Percentiles rank a stretch among this genome's conserved stretches.
phyloP scores from a whole-genome alignment of 2,797 vertebrate genomes.

The Craterocephalus amniculus region DNA sequence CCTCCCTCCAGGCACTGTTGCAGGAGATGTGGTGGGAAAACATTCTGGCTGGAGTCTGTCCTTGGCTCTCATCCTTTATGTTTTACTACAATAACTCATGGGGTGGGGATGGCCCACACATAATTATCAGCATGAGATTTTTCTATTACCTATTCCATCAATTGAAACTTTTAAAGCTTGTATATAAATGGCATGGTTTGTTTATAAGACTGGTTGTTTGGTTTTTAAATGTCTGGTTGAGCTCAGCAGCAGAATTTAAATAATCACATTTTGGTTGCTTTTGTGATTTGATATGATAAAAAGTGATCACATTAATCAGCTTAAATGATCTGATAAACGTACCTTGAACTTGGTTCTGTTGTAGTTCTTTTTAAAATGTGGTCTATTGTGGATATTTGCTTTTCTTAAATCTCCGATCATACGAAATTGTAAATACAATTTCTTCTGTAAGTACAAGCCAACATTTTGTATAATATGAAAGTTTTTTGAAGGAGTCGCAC shows the following conservation, averaged over 20 bases:
- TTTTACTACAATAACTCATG: neutral
- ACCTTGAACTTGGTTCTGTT: too few relatives aligned
- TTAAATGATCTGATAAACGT: neutral
- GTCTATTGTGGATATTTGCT: too few relatives aligned
- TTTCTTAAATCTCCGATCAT: too few relatives aligned
- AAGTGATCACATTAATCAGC: neutral
- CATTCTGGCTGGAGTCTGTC: conserved; percentile 24
- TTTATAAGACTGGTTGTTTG: neutral
- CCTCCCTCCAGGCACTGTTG: conserved; percentile 35
- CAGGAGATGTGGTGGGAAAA: conserved; percentile 39
- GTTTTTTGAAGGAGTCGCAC: neutral
- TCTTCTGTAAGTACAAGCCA: neutral
- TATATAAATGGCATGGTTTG: neutral
- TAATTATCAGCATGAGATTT: neutral
- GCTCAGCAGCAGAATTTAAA: neutral
- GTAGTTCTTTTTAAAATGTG: too few relatives aligned
- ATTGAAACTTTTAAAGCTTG: neutral
- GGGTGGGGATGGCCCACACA: conserved; percentile 5
- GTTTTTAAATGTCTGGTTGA: too few relatives aligned
- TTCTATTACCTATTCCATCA: neutral
- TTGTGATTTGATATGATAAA: neutral
- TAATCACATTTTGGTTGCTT: too few relatives aligned
- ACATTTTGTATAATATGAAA: neutral
- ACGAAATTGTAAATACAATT: neutral
- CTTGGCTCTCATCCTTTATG: conserved; percentile 33